Percentiles rank a stretch among this genome's conserved stretches.
Evolutionary conservation across 1,140 invertebrate genomes (phyloP).

Genomic region (Drusus annulatus): DNA sequence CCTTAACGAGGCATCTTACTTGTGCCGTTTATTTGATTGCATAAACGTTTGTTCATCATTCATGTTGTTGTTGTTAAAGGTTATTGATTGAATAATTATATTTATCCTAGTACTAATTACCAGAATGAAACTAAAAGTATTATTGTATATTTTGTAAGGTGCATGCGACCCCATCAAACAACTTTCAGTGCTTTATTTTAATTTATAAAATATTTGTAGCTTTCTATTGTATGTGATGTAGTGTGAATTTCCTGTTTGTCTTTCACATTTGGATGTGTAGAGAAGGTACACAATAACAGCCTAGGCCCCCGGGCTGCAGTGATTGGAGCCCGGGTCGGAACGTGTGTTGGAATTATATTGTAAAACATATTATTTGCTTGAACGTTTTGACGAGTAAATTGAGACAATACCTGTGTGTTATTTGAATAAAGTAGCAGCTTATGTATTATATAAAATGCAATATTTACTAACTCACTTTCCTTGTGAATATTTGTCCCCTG

Average conservation of each 20-base stretch:
- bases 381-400: constrained; percentile 46
- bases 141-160: constrained; percentile 51
- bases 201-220: constrained; percentile 36
- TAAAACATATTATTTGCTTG: constrained; percentile 32
- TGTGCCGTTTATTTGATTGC: constrained; percentile 32
- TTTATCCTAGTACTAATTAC: constrained; percentile 55
- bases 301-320: neutral
- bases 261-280: neutral
- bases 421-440: constrained; percentile 44
- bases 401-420: constrained; percentile 57
- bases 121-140: constrained; percentile 52
- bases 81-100: constrained; percentile 48
- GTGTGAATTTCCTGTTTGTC: constrained; percentile 8
- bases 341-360: constrained; percentile 28
- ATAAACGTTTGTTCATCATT: constrained; percentile 46
- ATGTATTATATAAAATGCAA: constrained; percentile 53
- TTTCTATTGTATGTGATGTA: constrained; percentile 30
- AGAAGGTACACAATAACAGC: constrained; percentile 7
- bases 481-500: constrained; percentile 55
- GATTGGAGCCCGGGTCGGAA: neutral
- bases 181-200: constrained; percentile 38
- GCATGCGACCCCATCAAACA: constrained; percentile 23
- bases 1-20: constrained; percentile 29
- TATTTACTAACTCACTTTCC: constrained; percentile 48
- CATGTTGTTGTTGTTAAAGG: constrained; percentile 56